Base-by-base conservation (phyloP, 2,888 invertebrate genomes). In the Leptura quadrifasciata region DNA sequence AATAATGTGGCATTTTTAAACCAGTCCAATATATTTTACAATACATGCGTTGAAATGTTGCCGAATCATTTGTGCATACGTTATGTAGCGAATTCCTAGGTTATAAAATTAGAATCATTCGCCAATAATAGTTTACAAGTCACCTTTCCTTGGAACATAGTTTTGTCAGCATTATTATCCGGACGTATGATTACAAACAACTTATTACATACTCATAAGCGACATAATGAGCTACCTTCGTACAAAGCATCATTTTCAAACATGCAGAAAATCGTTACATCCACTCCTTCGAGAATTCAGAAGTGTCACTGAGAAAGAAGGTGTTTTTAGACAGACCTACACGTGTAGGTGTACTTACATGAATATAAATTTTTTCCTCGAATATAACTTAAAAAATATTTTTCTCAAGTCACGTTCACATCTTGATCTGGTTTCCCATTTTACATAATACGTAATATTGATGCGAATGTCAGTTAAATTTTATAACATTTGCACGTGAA, bases 391-490 rank as follows among this genome's bases (percentile, higher is more conserved):
- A 52, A 39, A 58, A 69, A 39, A 69, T 39, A 35, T 35, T 35
- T 60, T 69, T 60, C 58, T 60, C 58, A 18, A 35, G 69, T 69
- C 58, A 69, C 57, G 69, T 58, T 9, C 20, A 12, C 54, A 35
- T n/a, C 69, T 60, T 68, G 68, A 69, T 69, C 58, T 69, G 39
- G 57, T 69, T 69, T 47, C 20, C 69, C 69, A 47, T 35, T 69
- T 69, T 69, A 39, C 69, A 69, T 69, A 68, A 69, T 69, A 60
- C 35, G 31, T 58, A 57, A 69, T 69, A 69, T 69, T 39, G 69
- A 69, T 35, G 58, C n/a, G 57, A 39, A n/a, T 31, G 35, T 21
- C 69, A 69, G 17, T 39, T 57, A 58, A 12, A 39, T 39, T 63
- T 63, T 39, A 63, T 63, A 31, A 17, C 35, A 39, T 20, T 39